Conservation (phyloP, 2,888 invertebrate species). For the Caenorhabditis sp. region DNA sequence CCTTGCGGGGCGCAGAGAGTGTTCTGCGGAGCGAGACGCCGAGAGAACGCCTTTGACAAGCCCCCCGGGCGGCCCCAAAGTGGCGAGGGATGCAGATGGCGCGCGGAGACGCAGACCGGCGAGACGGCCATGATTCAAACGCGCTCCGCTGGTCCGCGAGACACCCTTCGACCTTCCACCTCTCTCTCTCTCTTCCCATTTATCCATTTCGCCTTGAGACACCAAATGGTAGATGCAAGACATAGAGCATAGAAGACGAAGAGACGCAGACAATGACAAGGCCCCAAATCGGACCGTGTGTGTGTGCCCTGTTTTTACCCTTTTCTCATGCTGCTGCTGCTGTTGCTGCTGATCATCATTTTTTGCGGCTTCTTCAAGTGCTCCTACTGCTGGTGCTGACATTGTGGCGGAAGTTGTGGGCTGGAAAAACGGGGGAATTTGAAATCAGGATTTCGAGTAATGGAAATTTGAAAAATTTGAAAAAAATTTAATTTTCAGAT, state of each 20-base stretch:
- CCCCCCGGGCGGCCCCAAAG: neutral
- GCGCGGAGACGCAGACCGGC: conserved; percentile 1
- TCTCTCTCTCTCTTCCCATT: too few species aligned
- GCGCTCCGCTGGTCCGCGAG: neutral
- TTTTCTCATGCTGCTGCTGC: conserved; percentile 25
- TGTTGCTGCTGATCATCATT: conserved; percentile 24
- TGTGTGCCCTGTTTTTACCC: conserved; percentile 47
- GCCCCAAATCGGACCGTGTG: too few species aligned
- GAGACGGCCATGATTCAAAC: conserved; percentile 1
- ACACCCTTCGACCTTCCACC: too few species aligned
- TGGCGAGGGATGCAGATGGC: neutral
- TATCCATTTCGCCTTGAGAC: conserved; percentile 23
- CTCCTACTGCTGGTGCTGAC: neutral
- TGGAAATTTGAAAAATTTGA: too few species aligned
- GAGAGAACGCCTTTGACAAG: too few species aligned
- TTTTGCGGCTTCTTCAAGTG: conserved; percentile 3
- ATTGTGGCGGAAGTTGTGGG: conserved; percentile 30
- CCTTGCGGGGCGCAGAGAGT: neutral
- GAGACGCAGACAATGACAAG: too few species aligned
- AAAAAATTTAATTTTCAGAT: too few species aligned
- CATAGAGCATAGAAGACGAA: conserved; percentile 13
- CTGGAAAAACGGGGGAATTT: conserved; percentile 19
- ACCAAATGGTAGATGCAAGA: too few species aligned
- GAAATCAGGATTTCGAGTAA: neutral
- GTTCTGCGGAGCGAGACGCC: neutral